Conservation (phyloP, 1,140 invertebrate genomes). For the Triops cancriformis region DNA sequence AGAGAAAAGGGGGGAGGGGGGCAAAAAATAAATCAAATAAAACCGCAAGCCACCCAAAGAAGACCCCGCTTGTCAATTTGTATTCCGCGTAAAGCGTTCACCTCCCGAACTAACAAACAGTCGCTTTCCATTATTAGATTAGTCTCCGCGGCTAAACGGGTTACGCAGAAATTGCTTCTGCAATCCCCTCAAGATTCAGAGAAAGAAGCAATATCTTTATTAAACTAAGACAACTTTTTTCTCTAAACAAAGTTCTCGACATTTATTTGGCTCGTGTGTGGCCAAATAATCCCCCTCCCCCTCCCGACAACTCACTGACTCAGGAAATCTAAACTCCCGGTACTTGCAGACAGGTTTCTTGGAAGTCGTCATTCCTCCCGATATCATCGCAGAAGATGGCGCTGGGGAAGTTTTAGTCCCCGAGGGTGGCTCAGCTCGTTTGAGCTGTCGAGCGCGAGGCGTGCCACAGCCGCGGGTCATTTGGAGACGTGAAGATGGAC, state of each 20-base stretch:
- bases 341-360: conserved; percentile 62
- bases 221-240: not conserved
- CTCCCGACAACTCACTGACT: no score
- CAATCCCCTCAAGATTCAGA: no score
- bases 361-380: conserved; percentile 82
- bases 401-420: conserved; percentile 71
- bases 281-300: no score
- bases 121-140: conserved; percentile 22
- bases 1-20: no score
- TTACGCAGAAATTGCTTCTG: not conserved
- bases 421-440: conserved; percentile 76
- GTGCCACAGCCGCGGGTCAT: conserved; percentile 72
- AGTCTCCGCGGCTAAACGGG: conserved; percentile 6
- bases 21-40: not conserved
- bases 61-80: not conserved
- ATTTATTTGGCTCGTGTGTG: no score
- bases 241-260: not conserved
- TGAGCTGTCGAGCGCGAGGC: conserved; percentile 75
- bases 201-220: no score
- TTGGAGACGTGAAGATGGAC: conserved; percentile 78
- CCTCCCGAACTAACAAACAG: not conserved
- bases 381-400: conserved; percentile 77
- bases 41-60: not conserved
- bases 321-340: no score
- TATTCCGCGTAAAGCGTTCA: not conserved